Base-by-base conservation (phyloP, 92 coral and sea anemone genomes). In the Blastomussa wellsi region DNA sequence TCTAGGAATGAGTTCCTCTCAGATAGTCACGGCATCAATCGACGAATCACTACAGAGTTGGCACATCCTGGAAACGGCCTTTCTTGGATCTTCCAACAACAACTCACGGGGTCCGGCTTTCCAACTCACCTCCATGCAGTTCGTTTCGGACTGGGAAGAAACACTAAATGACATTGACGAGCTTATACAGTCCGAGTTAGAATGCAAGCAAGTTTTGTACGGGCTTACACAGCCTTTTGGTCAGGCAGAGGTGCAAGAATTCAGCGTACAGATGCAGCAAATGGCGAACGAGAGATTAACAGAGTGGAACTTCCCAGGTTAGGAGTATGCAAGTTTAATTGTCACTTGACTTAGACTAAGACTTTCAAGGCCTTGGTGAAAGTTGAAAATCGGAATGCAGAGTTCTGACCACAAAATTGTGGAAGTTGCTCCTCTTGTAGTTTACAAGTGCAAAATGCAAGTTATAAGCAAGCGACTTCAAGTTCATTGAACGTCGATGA, bases 91-190 rank as follows among this genome's bases (percentile, higher is more conserved):
- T 68, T 42, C n/a, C n/a, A n/a, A 68, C 73, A 68, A 33, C 73
- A 68, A 20, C 44, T 68, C 39, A 22, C 37, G 35, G 73, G 7
- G 39, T 22, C 73, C 22, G 73, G 24, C 73, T n/a, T n/a, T n/a
- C 39, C 22, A 68, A 14, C 14, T 35, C 7, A 2, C 42, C 73
- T 20, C 73, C 24, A 68, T 68, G 73, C 73, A 68, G 73, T 68
- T 68, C 28, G 24, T 12, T 15, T 33, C 73, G 38, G 44, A 70
- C n/a, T 70, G 44, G 74, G 74, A 70, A 37, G 74, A 70, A 70
- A 70, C 74, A 4, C 74, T 70, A 1, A 70, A 36, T 19, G 74
- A 70, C 26, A 35, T 70, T 33, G 74, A 70, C 74, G 74, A 70
- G 47, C 26, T 70, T 5, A 70, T 70, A 1, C 74, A 70, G 74